Percentiles rank a stretch among this genome's conserved stretches.
Evolutionary conservation across 2,888 invertebrate genomes (phyloP).

Genomic region (Standfussiana lucernea): DNA sequence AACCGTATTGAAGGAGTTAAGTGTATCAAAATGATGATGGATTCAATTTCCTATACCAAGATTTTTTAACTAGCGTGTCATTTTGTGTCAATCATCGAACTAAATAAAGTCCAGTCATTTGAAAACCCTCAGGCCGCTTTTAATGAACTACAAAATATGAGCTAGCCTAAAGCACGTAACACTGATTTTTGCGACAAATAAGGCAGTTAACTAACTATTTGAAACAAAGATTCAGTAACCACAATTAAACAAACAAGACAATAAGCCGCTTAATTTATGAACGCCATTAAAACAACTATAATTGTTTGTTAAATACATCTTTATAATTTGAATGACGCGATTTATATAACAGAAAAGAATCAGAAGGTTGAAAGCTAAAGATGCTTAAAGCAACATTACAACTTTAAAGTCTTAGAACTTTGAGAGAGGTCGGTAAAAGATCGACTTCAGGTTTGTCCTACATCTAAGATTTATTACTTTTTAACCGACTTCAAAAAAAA

Average conservation of each 20-base stretch:
- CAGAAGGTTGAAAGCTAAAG: slow-evolving; percentile 27
- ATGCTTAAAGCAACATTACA: neutral
- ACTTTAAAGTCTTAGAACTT: neutral
- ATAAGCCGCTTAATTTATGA: slow-evolving; percentile 49
- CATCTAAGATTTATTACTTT: neutral
- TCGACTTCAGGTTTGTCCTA: neutral
- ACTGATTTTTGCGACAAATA: slow-evolving; percentile 8
- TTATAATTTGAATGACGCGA: slow-evolving; percentile 45
- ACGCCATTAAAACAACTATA: slow-evolving; percentile 33
- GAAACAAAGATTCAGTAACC: slow-evolving; percentile 14
- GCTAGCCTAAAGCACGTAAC: neutral
- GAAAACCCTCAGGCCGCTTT: neutral
- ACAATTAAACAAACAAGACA: slow-evolving; percentile 34
- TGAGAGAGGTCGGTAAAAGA: neutral
- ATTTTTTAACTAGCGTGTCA: neutral
- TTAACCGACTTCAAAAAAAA: too few relatives aligned
- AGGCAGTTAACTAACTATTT: neutral
- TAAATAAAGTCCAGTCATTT: neutral
- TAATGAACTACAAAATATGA: neutral
- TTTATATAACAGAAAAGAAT: slow-evolving; percentile 25
- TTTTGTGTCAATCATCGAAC: neutral
- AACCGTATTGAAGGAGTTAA: neutral
- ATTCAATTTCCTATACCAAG: neutral
- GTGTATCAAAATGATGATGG: neutral
- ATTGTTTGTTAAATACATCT: slow-evolving; percentile 52